Percentiles rank a stretch among this genome's conserved stretches.
Conservation (phyloP, 2,888 invertebrate species). For the Mesorhabditis belari region DNA sequence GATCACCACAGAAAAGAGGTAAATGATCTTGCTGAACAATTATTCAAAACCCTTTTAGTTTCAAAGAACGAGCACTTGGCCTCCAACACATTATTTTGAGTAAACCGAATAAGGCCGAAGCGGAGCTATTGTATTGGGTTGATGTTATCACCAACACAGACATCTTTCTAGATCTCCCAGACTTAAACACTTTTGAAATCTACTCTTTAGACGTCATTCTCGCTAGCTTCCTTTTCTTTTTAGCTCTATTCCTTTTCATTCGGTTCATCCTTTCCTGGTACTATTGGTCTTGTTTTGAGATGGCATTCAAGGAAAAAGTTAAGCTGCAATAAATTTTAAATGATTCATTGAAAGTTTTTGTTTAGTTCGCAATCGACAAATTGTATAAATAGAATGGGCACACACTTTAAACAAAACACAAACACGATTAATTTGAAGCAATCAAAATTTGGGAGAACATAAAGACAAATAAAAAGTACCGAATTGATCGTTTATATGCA, state of each 20-base stretch:
- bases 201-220: slow-evolving; percentile 5
- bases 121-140: slow-evolving; percentile 4
- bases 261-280: neutral
- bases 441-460: too few species aligned
- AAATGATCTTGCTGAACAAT: neutral
- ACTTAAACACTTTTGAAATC: slow-evolving; percentile 1
- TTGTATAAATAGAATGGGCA: too few species aligned
- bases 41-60: too few species aligned
- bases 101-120: neutral
- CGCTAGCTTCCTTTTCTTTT: neutral
- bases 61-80: neutral
- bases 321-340: slow-evolving; percentile 1
- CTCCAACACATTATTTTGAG: neutral
- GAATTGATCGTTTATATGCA: too few species aligned
- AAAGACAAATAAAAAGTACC: too few species aligned
- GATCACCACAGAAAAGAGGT: neutral
- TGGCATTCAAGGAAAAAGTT: slow-evolving; percentile 10
- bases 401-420: too few species aligned
- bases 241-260: neutral
- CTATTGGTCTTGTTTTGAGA: slow-evolving; percentile 12
- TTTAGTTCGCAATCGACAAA: too few species aligned
- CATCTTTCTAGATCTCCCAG: slow-evolving; percentile 1
- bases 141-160: neutral
- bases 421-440: too few species aligned
- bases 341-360: too few species aligned